These are phyloP conservation scores for Cyanocitta stelleri DNA, from an alignment of 2,113 vertebrate species.

Conservation along the genomic window DNA sequence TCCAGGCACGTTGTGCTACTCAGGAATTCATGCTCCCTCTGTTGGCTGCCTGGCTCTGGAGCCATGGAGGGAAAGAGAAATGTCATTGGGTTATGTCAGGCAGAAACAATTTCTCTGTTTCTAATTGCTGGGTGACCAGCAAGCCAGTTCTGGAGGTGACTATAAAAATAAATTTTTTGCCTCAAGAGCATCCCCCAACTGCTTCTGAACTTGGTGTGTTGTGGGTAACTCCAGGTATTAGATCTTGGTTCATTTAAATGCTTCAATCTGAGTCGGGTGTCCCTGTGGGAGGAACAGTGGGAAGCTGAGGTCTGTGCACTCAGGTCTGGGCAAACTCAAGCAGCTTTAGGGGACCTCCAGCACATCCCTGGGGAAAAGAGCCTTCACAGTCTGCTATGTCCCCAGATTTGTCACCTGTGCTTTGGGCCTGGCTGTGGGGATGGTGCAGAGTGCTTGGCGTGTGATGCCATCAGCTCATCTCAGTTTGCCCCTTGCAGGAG, in stretches of 20 bases:
- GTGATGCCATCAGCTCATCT: neutral
- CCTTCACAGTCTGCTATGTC: rapidly evolving
- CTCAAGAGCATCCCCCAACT: neutral
- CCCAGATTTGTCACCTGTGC: rapidly evolving
- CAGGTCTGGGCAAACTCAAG: rapidly evolving
- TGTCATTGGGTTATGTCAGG: neutral
- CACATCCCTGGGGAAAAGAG: neutral
- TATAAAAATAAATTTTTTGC: neutral
- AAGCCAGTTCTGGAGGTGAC: neutral
- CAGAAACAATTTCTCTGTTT: neutral
- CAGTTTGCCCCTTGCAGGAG: neutral
- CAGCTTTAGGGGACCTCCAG: neutral
- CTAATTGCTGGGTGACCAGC: neutral
- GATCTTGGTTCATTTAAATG: neutral
- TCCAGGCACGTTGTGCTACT: neutral
- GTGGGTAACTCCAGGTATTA: neutral
- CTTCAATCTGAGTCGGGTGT: rapidly evolving
- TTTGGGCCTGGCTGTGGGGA: neutral
- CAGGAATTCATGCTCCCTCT: constrained; percentile 44
- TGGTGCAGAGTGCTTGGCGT: rapidly evolving
- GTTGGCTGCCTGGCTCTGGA: constrained; percentile 27
- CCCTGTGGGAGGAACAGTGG: neutral
- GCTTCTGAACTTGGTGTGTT: neutral
- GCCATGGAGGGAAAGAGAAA: neutral
- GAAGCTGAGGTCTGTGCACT: neutral